Evolutionary conservation across 2,888 invertebrate genomes (phyloP).

Genomic region (Clistopyga incitator): DNA sequence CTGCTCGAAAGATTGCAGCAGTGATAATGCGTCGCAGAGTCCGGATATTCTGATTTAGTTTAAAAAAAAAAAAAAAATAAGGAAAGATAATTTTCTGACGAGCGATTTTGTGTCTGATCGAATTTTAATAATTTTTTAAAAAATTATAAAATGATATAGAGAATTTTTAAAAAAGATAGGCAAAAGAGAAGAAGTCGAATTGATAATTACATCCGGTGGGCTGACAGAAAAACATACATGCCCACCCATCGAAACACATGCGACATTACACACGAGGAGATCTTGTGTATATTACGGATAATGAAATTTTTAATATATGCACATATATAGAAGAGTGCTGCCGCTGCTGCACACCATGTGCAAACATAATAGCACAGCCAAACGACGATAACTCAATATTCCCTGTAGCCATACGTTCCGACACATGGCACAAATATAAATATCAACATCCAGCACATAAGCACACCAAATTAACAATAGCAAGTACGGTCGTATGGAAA

Average conservation of each 20-base stretch:
- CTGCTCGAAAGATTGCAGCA: too few species aligned
- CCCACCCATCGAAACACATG: slow-evolving; percentile 46
- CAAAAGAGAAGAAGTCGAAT: slow-evolving; percentile 3
- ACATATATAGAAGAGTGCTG: background rate
- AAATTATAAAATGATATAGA: background rate
- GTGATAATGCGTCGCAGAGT: too few species aligned
- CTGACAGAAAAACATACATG: slow-evolving; percentile 1
- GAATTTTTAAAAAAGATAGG: background rate
- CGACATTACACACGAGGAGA: slow-evolving; percentile 4
- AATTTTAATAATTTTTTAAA: too few species aligned
- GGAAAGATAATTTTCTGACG: too few species aligned
- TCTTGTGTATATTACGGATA: slow-evolving; percentile 34
- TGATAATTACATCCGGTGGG: slow-evolving; percentile 47
- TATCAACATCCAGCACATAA: slow-evolving; percentile 1
- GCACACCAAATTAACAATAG: slow-evolving; percentile 2
- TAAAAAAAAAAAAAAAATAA: too few species aligned
- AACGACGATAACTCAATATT: slow-evolving; percentile 33
- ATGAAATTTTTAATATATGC: slow-evolving; percentile 18
- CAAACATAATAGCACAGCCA: slow-evolving; percentile 20
- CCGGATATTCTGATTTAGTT: too few species aligned
- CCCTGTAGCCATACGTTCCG: slow-evolving; percentile 1
- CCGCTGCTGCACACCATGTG: slow-evolving; percentile 17
- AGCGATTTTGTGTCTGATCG: too few species aligned
- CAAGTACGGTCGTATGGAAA: background rate
- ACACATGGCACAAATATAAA: background rate